phyloP scores from a whole-genome alignment of 1,140 invertebrate genomes.

The Nasonia giraulti region DNA sequence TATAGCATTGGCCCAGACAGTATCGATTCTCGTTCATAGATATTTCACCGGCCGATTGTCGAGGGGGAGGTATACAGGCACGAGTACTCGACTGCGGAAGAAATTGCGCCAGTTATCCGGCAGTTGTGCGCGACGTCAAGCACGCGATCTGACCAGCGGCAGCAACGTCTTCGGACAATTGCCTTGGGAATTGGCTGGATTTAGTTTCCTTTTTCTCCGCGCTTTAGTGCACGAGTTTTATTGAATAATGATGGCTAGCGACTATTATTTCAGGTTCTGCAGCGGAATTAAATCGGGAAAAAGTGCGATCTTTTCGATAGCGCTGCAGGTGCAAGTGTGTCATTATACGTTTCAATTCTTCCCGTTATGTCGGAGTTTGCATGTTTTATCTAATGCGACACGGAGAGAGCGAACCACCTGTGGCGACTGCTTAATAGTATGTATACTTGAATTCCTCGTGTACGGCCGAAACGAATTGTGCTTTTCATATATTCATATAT shows the following conservation, averaged over 20 bases:
- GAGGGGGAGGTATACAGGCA: not conserved
- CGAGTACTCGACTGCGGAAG: not conserved
- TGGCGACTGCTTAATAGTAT: not conserved
- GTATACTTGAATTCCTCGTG: not conserved
- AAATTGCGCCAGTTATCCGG: slow-evolving; percentile 13
- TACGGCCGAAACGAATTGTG: too few relatives aligned
- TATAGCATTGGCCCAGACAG: not conserved
- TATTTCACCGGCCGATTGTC: slow-evolving; percentile 4
- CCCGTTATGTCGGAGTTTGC: not conserved
- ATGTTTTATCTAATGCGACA: not conserved
- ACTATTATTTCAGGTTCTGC: not conserved
- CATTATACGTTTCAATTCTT: not conserved
- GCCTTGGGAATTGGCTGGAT: slow-evolving; percentile 18
- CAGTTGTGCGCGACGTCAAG: not conserved
- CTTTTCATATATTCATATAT: too few relatives aligned
- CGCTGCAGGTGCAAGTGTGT: not conserved
- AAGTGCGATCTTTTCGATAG: not conserved
- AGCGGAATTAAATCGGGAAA: not conserved
- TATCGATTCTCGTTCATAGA: slow-evolving; percentile 9
- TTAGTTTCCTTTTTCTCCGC: not conserved
- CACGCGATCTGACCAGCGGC: not conserved
- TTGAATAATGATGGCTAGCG: slow-evolving; percentile 9
- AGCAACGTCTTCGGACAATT: slow-evolving; percentile 15
- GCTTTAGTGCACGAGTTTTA: not conserved
- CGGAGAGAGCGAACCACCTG: not conserved